phyloP scores from a whole-genome alignment of 2,888 invertebrate species.

The Tetragnatha montana region DNA sequence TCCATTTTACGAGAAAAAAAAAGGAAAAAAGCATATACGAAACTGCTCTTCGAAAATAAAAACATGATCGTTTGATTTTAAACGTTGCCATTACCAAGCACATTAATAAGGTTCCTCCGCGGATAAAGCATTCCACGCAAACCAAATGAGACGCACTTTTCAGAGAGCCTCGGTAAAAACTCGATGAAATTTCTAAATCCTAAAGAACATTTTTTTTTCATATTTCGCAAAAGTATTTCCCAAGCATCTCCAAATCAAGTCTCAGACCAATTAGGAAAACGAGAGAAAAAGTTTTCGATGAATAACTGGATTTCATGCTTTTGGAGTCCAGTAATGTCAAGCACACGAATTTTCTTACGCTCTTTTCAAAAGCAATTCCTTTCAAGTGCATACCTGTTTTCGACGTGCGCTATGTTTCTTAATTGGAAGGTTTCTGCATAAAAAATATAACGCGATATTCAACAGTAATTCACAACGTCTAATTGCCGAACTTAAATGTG shows the following conservation, averaged over 20 bases:
- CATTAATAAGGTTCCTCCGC: constrained; percentile 17
- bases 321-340: neutral
- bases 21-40: neutral
- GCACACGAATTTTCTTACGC: neutral
- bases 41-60: constrained; percentile 10
- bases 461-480: constrained; percentile 6
- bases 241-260: neutral
- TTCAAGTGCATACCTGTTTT: neutral
- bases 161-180: neutral
- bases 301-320: neutral
- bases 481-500: neutral
- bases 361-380: no score
- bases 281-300: neutral
- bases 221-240: neutral
- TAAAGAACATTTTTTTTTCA: neutral
- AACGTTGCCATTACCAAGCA: constrained; percentile 19
- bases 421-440: constrained; percentile 8
- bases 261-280: neutral
- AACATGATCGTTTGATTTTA: constrained; percentile 11
- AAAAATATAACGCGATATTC: neutral
- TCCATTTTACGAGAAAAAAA: neutral
- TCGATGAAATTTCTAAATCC: neutral
- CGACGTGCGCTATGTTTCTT: neutral
- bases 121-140: neutral
- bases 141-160: neutral